phyloP scores from a whole-genome alignment of 2,113 vertebrate species.

The Salvator merianae region DNA sequence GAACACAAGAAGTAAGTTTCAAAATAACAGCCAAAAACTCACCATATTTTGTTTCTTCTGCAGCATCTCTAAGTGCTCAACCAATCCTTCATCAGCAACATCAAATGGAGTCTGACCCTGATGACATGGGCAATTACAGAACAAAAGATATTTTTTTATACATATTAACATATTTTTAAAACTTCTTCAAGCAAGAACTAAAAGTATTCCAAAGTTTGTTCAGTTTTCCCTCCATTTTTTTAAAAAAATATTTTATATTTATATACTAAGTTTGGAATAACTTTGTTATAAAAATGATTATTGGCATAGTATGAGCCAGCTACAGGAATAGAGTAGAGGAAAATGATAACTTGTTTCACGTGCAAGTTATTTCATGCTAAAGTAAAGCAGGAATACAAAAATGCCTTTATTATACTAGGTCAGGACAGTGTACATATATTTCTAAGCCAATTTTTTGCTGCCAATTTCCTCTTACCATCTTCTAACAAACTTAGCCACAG shows the following conservation, averaged over 20 bases:
- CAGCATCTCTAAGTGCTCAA: conserved; percentile 78
- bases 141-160: background rate
- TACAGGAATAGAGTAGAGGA: background rate
- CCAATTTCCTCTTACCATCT: background rate
- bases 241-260: background rate
- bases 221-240: background rate
- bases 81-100: conserved; percentile 79
- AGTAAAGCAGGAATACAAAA: background rate
- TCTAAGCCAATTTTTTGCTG: background rate
- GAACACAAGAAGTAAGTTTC: background rate
- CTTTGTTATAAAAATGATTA: background rate
- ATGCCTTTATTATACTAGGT: too few relatives aligned
- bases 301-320: background rate
- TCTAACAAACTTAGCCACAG: background rate
- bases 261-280: background rate
- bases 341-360: background rate
- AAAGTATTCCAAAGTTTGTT: background rate
- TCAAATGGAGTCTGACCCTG: conserved; percentile 81
- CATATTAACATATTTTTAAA: background rate
- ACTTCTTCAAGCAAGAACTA: background rate
- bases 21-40: conserved; percentile 49
- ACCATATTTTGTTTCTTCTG: conserved; percentile 81
- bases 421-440: background rate
- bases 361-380: too few relatives aligned
- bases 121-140: background rate